Base-by-base conservation (phyloP, 1,140 invertebrate species). In the Saccostrea echinata region DNA sequence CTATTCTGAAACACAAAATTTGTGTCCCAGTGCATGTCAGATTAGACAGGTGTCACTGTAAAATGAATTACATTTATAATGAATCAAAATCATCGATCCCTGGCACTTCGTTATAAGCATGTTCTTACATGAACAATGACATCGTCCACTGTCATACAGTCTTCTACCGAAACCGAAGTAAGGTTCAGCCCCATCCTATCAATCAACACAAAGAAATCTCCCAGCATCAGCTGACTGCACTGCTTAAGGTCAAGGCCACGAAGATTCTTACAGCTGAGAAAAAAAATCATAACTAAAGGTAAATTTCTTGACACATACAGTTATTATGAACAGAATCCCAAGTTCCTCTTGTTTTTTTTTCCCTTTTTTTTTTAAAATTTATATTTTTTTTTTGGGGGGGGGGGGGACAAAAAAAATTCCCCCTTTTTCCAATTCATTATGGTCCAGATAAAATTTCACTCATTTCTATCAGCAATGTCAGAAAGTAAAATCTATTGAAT, bases 201-300 rank as follows among this genome's bases (percentile, higher is more conserved):
- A n/a, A 83, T 52, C 35, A 83, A 21, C 33, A 83, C 35, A 27
- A 83, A 83, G 81, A 52, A 83, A 51, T 83, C 81, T 2, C 33
- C 33, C 35, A 83, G 24, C 81, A 83, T 83, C 81, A 83, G 16
- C 81, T 83, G 81, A 21, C 81, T 83, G 13, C 81, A 83, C 4
- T 53, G 6, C 18, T 51, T 83, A 3, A 83, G 81, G 81, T 53
- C 51, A 83, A 83, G 35, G 35, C 81, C 24, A 51, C 21, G 21
- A 8, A 83, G 35, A 51, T 52, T n/a, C 43, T 83, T 83, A 83
- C 81, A 83, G 35, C 81, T 83, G 81, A 43, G 3, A 80, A 8
- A 35, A 76, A 30, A 33, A 16, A 13, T 0, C 30, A 16, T 30
- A 76, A 3, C 6, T 30, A 27, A 16, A 1, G 4, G 16, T 57